These are phyloP conservation scores for Lutraria rhynchaena DNA, from an alignment of 1,140 invertebrate genomes.

Conservation along the genomic window DNA sequence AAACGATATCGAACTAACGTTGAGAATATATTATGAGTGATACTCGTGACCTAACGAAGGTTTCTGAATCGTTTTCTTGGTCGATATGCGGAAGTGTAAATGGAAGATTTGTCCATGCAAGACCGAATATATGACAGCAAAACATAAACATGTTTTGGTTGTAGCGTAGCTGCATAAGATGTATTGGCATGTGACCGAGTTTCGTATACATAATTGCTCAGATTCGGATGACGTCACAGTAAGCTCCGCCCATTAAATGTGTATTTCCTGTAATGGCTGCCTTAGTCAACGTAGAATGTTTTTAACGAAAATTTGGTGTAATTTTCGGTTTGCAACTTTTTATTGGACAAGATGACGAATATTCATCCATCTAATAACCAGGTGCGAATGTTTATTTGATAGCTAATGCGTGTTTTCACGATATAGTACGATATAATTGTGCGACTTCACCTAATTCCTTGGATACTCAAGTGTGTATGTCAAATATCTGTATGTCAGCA, in stretches of 20 bases:
- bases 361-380: conserved; percentile 6
- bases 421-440: background rate
- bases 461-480: too few species aligned
- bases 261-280: conserved; percentile 37
- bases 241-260: conserved; percentile 10
- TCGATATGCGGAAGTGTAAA: too few species aligned
- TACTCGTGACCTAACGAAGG: too few species aligned
- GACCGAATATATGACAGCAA: too few species aligned
- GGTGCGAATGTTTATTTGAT: background rate
- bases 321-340: background rate
- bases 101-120: too few species aligned
- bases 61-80: too few species aligned
- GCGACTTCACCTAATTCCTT: too few species aligned
- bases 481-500: too few species aligned
- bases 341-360: background rate
- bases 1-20: too few species aligned
- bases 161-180: conserved; percentile 22
- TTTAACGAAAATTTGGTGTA: background rate
- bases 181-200: background rate
- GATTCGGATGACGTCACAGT: background rate
- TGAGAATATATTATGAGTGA: too few species aligned
- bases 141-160: conserved; percentile 40
- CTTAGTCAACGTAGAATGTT: conserved; percentile 9
- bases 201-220: background rate
- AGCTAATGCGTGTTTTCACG: background rate